These are phyloP conservation scores for Sebastes cheni DNA, from an alignment of 2,797 vertebrate species.

Conservation along the genomic window DNA sequence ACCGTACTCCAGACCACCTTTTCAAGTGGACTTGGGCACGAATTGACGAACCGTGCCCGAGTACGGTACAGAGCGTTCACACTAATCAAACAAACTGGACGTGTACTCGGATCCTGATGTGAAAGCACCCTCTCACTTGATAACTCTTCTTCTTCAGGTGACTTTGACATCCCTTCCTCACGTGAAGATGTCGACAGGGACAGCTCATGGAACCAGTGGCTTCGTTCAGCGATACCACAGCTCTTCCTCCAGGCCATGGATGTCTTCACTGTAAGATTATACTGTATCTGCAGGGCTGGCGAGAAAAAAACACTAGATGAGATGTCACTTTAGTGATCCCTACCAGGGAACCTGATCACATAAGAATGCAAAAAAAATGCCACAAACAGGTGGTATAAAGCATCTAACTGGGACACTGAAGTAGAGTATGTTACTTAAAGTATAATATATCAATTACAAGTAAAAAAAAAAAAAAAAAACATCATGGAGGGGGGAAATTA, in stretches of 20 bases:
- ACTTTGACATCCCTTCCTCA: constrained; percentile 88
- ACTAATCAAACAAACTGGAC: too few species aligned
- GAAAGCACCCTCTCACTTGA: background rate
- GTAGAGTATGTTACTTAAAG: background rate
- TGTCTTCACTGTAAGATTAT: constrained; percentile 78
- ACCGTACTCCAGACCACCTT: too few species aligned
- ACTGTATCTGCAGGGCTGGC: background rate
- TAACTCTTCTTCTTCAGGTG: constrained; percentile 66
- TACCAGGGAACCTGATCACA: background rate
- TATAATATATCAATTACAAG: background rate
- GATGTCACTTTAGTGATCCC: background rate
- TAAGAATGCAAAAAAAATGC: background rate
- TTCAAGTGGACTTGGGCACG: too few species aligned
- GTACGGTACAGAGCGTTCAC: too few species aligned
- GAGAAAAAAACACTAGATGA: background rate
- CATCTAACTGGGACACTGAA: background rate
- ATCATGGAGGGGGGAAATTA: background rate
- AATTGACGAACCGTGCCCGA: too few species aligned
- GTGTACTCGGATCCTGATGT: too few species aligned
- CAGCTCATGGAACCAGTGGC: constrained; percentile 89
- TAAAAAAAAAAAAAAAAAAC: background rate
- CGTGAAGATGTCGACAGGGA: constrained; percentile 86
- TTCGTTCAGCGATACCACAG: constrained; percentile 83
- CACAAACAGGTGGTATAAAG: background rate
- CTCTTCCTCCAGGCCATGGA: constrained; percentile 85